These are phyloP conservation scores for Acrocephalus kingi DNA, from an alignment of 2,113 vertebrate species.

Conservation along the genomic window DNA sequence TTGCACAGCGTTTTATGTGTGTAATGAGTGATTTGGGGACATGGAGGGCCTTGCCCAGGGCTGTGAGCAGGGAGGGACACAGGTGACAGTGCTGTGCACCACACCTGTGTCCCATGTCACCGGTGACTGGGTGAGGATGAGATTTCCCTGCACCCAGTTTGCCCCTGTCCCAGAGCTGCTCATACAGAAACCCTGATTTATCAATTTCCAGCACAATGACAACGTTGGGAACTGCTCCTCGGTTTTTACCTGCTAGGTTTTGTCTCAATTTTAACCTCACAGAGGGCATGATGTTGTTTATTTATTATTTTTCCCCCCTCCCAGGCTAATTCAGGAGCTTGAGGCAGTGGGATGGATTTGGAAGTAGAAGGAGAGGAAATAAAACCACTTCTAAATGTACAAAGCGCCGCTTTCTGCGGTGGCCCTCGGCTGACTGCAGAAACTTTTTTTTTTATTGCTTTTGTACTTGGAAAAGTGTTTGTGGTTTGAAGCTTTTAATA, in stretches of 20 bases:
- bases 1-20: fast-evolving
- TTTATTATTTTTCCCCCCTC: background rate
- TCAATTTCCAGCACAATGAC: fast-evolving
- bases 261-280: background rate
- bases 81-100: fast-evolving
- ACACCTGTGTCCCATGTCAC: fast-evolving
- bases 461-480: background rate
- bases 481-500: background rate
- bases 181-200: fast-evolving
- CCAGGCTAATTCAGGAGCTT: background rate
- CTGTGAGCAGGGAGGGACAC: background rate
- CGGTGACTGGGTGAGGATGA: fast-evolving
- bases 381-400: background rate
- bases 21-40: fast-evolving
- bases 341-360: background rate
- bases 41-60: no score
- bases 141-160: background rate
- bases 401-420: fast-evolving
- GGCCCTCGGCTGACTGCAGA: background rate
- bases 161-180: fast-evolving
- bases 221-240: fast-evolving
- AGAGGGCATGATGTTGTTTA: fast-evolving
- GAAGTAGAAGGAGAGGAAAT: background rate
- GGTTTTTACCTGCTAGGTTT: background rate
- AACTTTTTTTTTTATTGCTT: background rate